A percentile compares a stretch with the other conserved stretches of the same genome.
phyloP scores from a whole-genome alignment of 2,113 vertebrate species.

The Actenoides hombroni region DNA sequence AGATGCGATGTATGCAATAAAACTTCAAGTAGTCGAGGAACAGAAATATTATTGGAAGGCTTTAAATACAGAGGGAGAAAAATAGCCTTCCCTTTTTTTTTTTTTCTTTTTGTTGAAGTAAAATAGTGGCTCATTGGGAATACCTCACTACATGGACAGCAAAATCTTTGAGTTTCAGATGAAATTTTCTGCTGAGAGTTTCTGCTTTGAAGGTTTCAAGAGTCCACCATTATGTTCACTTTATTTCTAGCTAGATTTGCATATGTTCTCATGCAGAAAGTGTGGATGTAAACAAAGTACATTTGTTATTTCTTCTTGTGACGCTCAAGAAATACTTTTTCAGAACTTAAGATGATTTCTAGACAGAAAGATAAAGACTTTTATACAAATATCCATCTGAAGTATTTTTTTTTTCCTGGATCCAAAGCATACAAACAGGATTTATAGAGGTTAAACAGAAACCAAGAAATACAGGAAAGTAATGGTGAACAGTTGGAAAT shows the following conservation, averaged over 20 bases:
- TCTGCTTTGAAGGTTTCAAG: background rate
- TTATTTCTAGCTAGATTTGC: background rate
- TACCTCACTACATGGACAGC: background rate
- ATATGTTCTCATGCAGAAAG: background rate
- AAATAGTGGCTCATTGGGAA: background rate
- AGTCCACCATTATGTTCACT: background rate
- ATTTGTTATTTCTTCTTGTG: background rate
- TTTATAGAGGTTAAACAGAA: background rate
- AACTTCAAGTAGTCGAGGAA: background rate
- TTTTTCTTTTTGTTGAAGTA: background rate
- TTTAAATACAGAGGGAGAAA: background rate
- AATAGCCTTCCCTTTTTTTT: background rate
- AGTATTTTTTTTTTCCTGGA: background rate
- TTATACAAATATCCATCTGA: background rate
- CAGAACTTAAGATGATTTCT: background rate
- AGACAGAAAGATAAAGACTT: background rate
- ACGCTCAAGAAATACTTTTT: background rate
- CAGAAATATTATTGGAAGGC: constrained; percentile 3
- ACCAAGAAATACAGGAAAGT: background rate
- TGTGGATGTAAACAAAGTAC: background rate
- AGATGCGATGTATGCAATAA: background rate
- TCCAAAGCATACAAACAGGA: background rate
- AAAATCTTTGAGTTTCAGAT: background rate
- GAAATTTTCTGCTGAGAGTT: background rate
- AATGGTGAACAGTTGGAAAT: background rate